Conservation (phyloP, 2,888 invertebrate genomes). For the Napeogenes sylphis region DNA sequence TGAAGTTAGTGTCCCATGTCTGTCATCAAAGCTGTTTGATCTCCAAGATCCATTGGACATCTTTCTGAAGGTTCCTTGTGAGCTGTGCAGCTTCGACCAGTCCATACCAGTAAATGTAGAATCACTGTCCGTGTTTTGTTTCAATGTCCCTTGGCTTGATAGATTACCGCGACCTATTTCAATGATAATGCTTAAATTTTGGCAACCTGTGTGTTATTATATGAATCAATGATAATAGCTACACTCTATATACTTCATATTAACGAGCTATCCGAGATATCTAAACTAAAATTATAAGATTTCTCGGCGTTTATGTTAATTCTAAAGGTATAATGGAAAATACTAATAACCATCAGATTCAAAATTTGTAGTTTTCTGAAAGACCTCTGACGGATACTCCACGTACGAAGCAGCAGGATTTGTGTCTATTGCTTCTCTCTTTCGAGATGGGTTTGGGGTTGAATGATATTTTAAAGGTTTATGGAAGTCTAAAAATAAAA, state of each 20-base stretch:
- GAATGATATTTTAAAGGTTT: slow-evolving; percentile 38
- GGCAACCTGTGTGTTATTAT: slow-evolving; percentile 15
- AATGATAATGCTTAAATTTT: slow-evolving; percentile 33
- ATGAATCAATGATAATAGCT: not conserved
- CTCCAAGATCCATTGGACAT: slow-evolving; percentile 27
- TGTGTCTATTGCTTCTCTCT: slow-evolving; percentile 21
- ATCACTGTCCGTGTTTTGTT: slow-evolving; percentile 35
- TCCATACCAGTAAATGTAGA: slow-evolving; percentile 32
- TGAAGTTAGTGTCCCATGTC: slow-evolving; percentile 6
- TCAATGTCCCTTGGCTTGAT: slow-evolving; percentile 38
- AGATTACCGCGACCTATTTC: slow-evolving; percentile 39
- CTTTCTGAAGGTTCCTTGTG: slow-evolving; percentile 28
- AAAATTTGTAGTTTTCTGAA: slow-evolving; percentile 63
- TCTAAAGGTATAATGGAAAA: not conserved
- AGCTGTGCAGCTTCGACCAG: slow-evolving; percentile 34
- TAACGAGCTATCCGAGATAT: not conserved
- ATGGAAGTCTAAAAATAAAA: slow-evolving; percentile 34
- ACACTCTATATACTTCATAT: not conserved
- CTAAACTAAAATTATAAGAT: not conserved
- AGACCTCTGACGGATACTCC: slow-evolving; percentile 56
- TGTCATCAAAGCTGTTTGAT: slow-evolving; percentile 10
- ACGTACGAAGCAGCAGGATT: slow-evolving; percentile 45
- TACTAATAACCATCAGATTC: slow-evolving; percentile 46
- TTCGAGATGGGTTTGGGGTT: slow-evolving; percentile 22
- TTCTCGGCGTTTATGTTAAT: too few species aligned